phyloP scores from a whole-genome alignment of 2,113 vertebrate genomes.

The Pelecanus crispus region DNA sequence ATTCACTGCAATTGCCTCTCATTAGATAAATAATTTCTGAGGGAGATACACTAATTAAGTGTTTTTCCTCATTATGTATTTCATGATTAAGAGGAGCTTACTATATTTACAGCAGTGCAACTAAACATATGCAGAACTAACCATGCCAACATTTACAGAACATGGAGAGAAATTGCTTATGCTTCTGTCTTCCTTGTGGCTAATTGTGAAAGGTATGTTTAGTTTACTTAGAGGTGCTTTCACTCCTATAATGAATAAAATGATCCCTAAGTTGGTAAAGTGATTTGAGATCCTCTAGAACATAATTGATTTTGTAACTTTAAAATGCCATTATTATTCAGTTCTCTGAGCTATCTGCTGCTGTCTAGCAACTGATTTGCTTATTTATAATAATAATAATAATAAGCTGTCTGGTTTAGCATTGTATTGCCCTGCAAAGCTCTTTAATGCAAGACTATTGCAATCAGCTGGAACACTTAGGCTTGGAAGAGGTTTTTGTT shows the following conservation, averaged over 20 bases:
- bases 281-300: not conserved
- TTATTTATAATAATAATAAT: not conserved
- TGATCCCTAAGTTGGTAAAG: not conserved
- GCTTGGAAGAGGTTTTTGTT: not conserved
- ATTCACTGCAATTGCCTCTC: not conserved
- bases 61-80: not conserved
- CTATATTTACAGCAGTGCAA: not conserved
- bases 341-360: not conserved
- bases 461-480: not conserved
- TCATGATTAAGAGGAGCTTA: not conserved
- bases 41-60: not conserved
- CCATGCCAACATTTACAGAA: not conserved
- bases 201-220: not conserved
- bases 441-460: not conserved
- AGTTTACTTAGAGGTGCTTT: not conserved
- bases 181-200: not conserved
- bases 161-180: not conserved
- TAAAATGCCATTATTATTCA: not conserved
- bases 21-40: slow-evolving; percentile 37
- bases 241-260: not conserved
- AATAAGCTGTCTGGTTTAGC: not conserved
- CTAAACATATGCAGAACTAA: not conserved
- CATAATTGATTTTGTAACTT: not conserved
- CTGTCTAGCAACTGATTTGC: not conserved
- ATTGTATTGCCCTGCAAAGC: not conserved